Evolutionary conservation across 2,888 invertebrate species (phyloP), one percentile per base, ranked within the genome.

Genomic region (Petrolisthes cinctipes): DNA sequence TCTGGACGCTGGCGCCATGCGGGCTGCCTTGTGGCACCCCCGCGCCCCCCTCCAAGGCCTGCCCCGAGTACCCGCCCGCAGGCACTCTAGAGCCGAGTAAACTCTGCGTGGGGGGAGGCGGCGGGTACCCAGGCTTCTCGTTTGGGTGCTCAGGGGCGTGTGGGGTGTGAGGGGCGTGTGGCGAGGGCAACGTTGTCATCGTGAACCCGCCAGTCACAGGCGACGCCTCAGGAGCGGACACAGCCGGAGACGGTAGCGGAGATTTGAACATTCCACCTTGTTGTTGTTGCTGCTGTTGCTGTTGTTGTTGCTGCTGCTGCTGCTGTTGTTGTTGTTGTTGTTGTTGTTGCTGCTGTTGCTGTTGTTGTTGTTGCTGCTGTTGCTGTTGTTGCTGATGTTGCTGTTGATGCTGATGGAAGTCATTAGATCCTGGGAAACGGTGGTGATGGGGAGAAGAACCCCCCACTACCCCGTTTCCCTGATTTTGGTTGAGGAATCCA

Each of bases 391-490:
- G 83, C 66, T 89, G 90, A 82, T 90, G 90, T n/a, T 86, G 84
- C 6, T 89, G 89, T 23, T 87, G 87, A 5, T 89, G 83, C 66
- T 89, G 90, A 82, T 90, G 90, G 83, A 85, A 87, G 85, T 90
- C 89, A 61, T 90, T 89, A 87, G 90, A 83, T 73, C 89, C 89
- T 85, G 89, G 89, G 86, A 78, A 87, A 75, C 89, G 80, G 85
- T 89, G 89, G 84, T 86, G 83, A 80, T 89, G 89, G 86, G 90
- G 85, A 78, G 89, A 79, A n/a, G 89, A 85, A 83, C 89, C 87
- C 89, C 90, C 90, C 90, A 87, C 85, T 83, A 89, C 89, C 86
- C 90, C 90, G 88, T 90, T 90, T 89, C 90, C 90, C 88, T 86
- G 89, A 54, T 86, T 83, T 84, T 89, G 89, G 56, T 82, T 85